phyloP scores from a whole-genome alignment of 2,888 invertebrate species.

The Euzetes globulus region DNA sequence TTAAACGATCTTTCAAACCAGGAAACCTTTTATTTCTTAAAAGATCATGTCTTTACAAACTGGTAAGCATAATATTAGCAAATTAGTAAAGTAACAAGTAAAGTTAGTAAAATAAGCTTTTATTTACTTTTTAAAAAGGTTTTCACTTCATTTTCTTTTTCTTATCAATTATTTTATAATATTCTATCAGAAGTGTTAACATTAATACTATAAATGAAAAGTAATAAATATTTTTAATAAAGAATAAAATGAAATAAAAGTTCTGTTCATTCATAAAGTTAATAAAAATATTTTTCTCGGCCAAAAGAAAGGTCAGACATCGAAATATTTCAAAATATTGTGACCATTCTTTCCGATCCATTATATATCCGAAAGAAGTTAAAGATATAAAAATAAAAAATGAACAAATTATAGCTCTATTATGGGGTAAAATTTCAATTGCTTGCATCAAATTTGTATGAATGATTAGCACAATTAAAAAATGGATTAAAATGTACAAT shows the following conservation, averaged over 20 bases:
- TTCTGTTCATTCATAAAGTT: neutral
- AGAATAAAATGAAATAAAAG: neutral
- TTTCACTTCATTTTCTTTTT: neutral
- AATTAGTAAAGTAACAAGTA: too few species aligned
- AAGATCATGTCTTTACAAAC: too few species aligned
- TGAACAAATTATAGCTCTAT: neutral
- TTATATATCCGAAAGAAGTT: conserved; percentile 19
- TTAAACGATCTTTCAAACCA: too few species aligned
- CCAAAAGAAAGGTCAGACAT: neutral
- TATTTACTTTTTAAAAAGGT: neutral
- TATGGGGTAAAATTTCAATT: neutral
- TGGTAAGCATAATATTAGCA: too few species aligned
- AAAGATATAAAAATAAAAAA: neutral
- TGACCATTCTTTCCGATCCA: conserved; percentile 8
- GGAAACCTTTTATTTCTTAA: too few species aligned
- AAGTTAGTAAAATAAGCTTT: too few species aligned
- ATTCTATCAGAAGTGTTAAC: neutral
- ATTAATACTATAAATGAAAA: neutral
- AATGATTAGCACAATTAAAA: conserved; percentile 25
- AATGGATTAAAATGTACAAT: conserved; percentile 33
- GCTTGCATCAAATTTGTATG: conserved; percentile 2
- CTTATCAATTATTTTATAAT: neutral
- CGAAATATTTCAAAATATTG: conserved; percentile 1
- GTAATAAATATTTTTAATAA: neutral
- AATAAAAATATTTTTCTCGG: neutral